These are phyloP conservation scores for Pyrochroa serraticornis DNA, from an alignment of 2,888 invertebrate genomes.

Conservation along the genomic window DNA sequence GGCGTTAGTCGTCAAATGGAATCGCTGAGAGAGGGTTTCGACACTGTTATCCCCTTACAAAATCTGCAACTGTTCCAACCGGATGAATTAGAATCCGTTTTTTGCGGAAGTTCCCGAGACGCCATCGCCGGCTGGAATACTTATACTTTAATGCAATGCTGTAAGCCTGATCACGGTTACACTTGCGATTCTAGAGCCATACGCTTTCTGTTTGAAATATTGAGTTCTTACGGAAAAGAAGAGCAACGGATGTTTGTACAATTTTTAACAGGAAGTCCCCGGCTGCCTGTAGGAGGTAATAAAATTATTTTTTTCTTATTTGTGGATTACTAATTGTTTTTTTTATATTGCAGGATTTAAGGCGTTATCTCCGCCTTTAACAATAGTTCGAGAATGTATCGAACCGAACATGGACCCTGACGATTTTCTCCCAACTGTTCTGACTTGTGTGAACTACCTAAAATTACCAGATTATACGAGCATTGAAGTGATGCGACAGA, in stretches of 20 bases:
- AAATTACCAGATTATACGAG: conserved; percentile 98
- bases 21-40: conserved; percentile 95
- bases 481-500: conserved; percentile 91
- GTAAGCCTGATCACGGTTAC: conserved; percentile 98
- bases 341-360: conserved; percentile 79
- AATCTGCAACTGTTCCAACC: conserved; percentile 94
- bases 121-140: conserved; percentile 76
- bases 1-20: conserved; percentile 98
- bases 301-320: too few relatives aligned
- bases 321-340: conserved; percentile 33
- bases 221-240: conserved; percentile 83
- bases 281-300: conserved; percentile 97
- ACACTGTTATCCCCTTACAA: conserved; percentile 90
- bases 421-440: conserved; percentile 98
- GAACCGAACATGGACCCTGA: conserved; percentile 93
- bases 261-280: conserved; percentile 97
- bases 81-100: conserved; percentile 90
- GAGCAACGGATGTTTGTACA: conserved; percentile 96
- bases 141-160: conserved; percentile 88
- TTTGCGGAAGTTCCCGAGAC: conserved; percentile 80
- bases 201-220: conserved; percentile 89
- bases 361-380: conserved; percentile 92
- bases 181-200: conserved; percentile 94
- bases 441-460: conserved; percentile 99
- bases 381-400: conserved; percentile 94